phyloP scores from a whole-genome alignment of 1,140 invertebrate genomes.

The Ostrea denselamellosa region DNA sequence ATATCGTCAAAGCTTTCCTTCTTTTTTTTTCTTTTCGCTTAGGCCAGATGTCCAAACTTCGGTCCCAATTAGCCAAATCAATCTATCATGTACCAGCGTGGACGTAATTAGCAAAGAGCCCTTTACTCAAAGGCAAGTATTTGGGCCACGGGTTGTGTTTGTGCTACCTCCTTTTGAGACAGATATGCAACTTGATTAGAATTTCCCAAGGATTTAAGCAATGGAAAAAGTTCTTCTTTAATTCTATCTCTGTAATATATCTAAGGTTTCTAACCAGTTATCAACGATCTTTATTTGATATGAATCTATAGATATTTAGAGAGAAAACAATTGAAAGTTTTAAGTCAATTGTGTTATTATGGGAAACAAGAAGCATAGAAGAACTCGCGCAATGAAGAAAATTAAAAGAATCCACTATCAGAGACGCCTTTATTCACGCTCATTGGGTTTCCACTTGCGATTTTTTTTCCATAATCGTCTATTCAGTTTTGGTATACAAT shows the following conservation, averaged over 20 bases:
- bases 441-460: background rate
- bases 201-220: slow-evolving; percentile 12
- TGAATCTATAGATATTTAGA: background rate
- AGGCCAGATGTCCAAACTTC: slow-evolving; percentile 1
- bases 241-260: background rate
- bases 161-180: background rate
- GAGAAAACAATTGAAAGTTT: slow-evolving; percentile 28
- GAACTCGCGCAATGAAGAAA: background rate
- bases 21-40: background rate
- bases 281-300: slow-evolving; percentile 16
- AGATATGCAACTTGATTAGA: slow-evolving; percentile 18
- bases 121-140: background rate
- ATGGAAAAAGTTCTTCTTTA: background rate
- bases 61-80: background rate
- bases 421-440: background rate
- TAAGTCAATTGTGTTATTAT: slow-evolving; percentile 23
- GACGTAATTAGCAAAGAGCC: background rate
- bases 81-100: background rate
- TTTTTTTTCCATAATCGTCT: background rate
- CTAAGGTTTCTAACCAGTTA: background rate
- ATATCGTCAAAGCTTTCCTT: background rate
- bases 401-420: background rate
- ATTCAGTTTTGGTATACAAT: background rate
- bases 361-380: background rate
- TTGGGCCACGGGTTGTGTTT: slow-evolving; percentile 3